Evolutionary conservation across 2,888 invertebrate genomes (phyloP), one percentile per base, ranked within the genome.

Genomic region (Himalopsyche tibetana): DNA sequence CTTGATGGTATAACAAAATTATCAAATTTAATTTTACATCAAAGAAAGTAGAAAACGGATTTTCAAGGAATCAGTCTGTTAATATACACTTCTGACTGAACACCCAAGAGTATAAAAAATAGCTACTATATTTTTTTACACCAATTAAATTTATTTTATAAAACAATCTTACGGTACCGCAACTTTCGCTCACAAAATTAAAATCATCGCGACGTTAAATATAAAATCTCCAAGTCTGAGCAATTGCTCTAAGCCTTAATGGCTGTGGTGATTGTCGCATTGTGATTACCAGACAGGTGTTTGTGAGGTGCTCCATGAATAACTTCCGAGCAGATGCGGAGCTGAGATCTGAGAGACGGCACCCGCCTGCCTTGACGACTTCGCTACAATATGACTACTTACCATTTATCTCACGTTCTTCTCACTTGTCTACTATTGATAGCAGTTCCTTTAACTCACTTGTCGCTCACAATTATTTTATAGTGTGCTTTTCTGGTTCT

Each of bases 361-460:
- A 74, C 74, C 36, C 74, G 74, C 74, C 74, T 74, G 38, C 74
- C 74, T 74, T 74, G 74, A 74, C 74, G 74, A 74, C 74, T 28
- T 9, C 74, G 36, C 19, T 19, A 19, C 63, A 63, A 28, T 63
- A 28, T 19, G 28, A 74, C 36, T 36, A 12, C 36, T 74, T 36
- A 38, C 12, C 12, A 74, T 74, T 28, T 74, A 74, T 36, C 19
- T 36, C 74, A 74, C 74, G 74, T 74, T 15, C 36, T 19, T 74
- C 38, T 74, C 74, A 74, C 74, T 74, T 74, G 74, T 19, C 36
- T 36, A 74, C 74, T 74, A 36, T 36, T 74, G 28, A 74, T 74
- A 74, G 74, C 15, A 74, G 36, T 12, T 5, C 15, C 5, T 15
- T 69, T 69, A 74, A 74, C 74, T 38, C 8, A 63, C 63, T 63